A percentile compares a stretch with the other conserved stretches of the same genome.
Evolutionary conservation across 1,140 invertebrate species (phyloP).

Genomic region (Drosophila rhopaloa): DNA sequence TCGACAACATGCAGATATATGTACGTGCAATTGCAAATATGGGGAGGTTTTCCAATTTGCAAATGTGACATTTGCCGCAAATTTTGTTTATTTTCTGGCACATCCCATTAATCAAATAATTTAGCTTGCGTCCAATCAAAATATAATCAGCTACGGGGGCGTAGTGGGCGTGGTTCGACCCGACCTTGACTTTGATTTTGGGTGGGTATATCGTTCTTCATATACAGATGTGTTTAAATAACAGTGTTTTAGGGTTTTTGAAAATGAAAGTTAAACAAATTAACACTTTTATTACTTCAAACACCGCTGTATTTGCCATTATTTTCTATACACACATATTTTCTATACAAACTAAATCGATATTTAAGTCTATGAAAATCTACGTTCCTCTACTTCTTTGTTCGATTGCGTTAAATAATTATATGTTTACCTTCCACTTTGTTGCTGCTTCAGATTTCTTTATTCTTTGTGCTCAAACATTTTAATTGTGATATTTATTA

Average conservation of each 20-base stretch:
- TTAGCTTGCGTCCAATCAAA: conserved; percentile 31
- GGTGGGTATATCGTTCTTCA: neutral
- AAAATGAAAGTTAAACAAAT: neutral
- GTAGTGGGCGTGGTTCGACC: neutral
- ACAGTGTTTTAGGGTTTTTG: neutral
- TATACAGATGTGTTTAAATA: neutral
- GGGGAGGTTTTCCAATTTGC: conserved; percentile 37
- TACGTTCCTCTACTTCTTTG: conserved; percentile 1
- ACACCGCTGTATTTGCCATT: neutral
- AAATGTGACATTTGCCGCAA: conserved; percentile 22
- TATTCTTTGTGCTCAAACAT: conserved; percentile 10
- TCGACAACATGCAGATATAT: conserved; percentile 10
- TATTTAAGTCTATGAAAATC: neutral
- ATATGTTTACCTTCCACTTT: conserved; percentile 4
- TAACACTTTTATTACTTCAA: neutral
- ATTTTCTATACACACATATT: neutral
- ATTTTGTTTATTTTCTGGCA: conserved; percentile 19
- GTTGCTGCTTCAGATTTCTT: neutral
- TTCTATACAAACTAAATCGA: conserved; percentile 1
- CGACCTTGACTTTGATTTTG: conserved; percentile 28
- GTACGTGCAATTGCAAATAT: conserved; percentile 9
- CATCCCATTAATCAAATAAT: conserved; percentile 45
- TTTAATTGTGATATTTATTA: neutral
- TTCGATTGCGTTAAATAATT: neutral
- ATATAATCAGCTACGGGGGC: conserved; percentile 12